These are phyloP conservation scores for Gallinago nigripennis DNA, from an alignment of 2,797 vertebrate species.

Conservation along the genomic window DNA sequence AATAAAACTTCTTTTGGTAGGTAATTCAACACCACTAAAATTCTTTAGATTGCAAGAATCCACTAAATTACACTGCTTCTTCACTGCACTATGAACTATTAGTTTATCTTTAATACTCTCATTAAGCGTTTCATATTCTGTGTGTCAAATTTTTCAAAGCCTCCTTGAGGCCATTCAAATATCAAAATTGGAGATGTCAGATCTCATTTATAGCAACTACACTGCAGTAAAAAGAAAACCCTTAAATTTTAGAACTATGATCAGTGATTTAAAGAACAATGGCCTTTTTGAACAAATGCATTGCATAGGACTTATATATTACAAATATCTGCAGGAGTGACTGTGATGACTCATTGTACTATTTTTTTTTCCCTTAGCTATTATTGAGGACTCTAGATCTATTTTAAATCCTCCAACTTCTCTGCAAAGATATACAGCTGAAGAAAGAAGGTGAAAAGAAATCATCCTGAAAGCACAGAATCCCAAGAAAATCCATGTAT, in stretches of 20 bases:
- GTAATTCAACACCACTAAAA: background rate
- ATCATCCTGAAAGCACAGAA: background rate
- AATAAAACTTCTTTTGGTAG: background rate
- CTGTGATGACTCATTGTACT: background rate
- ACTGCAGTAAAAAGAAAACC: background rate
- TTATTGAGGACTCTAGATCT: background rate
- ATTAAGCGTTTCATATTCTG: background rate
- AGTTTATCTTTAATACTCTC: background rate
- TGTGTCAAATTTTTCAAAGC: background rate
- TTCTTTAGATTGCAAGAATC: background rate
- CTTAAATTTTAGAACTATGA: background rate
- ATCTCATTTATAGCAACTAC: background rate
- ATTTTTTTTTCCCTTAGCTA: slow-evolving; percentile 1
- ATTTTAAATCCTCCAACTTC: background rate
- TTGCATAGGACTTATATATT: background rate
- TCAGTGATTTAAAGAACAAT: slow-evolving; percentile 14
- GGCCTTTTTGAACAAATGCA: background rate
- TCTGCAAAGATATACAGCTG: background rate
- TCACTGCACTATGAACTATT: background rate
- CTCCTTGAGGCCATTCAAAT: background rate
- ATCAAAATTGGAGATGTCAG: slow-evolving; percentile 24
- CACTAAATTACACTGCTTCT: background rate
- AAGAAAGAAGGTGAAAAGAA: background rate
- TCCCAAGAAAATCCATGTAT: slow-evolving; percentile 1
- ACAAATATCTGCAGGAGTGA: background rate